Evolutionary conservation across 2,888 invertebrate species (phyloP), one percentile per base, ranked within the genome.

Genomic region (Hirudinaria manillensis): DNA sequence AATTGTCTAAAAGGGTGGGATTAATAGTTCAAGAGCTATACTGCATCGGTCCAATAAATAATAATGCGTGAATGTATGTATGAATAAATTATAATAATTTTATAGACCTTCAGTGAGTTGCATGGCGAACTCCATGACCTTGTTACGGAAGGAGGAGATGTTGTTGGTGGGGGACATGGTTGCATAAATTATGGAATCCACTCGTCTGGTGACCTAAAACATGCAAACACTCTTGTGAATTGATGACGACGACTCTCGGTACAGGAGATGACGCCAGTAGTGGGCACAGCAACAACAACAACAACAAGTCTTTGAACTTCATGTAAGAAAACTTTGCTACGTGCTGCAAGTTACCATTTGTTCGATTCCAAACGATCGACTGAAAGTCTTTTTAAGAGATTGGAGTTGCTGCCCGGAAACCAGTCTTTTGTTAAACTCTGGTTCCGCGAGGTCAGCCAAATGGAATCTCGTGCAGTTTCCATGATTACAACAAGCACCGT

Each of bases 81-180:
- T 24, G n/a, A 27, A 51, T 67, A 19, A 7, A 67, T 34, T 67
- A 21, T 3, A 16, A 1, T 36, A n/a, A 24, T 16, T 53, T 13
- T 36, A 71, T 24, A 10, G 55, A 45, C 53, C 71, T 71, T 71
- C 71, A 71, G 55, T 19, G 55, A 71, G 55, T 71, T 71, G 45
- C 29, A 45, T 29, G 32, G 29, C 51, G 27, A 53, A 4, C 32
- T 36, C 51, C 32, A 32, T 71, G 51, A 45, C 32, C 32, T 51
- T 51, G 51, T 32, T 53, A 32, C 6, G 51, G 55, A 10, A 7
- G 13, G 45, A 61, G 61, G 61, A 16, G 61, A 6, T 61, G 61
- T 61, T 61, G 61, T 10, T 61, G 29, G 61, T 61, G 24, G 24
- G 24, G 7, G 24, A 27, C 29, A 61, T 27, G 29, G 61, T 61